These are phyloP conservation scores for Euplexia lucipara DNA, from an alignment of 2,888 invertebrate species.

Conservation along the genomic window DNA sequence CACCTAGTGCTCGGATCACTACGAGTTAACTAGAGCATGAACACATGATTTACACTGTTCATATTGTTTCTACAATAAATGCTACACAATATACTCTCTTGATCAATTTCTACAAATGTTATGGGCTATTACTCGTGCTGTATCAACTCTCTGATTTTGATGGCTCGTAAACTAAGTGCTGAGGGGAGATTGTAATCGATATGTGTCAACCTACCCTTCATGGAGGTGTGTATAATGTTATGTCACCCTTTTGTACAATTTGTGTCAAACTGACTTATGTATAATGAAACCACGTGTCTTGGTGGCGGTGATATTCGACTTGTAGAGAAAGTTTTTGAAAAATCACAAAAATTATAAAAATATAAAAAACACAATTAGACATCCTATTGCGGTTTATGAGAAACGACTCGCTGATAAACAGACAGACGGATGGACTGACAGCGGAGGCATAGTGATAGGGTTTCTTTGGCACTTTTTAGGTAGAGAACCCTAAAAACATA, in stretches of 20 bases:
- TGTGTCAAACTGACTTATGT: slow-evolving; percentile 20
- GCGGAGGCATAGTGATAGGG: no score
- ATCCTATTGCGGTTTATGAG: no score
- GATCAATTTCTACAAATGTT: slow-evolving; percentile 44
- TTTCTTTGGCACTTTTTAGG: no score
- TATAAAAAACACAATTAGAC: no score
- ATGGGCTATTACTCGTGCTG: slow-evolving; percentile 31
- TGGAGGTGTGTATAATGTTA: slow-evolving; percentile 17
- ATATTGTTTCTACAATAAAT: slow-evolving; percentile 16
- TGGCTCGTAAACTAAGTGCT: slow-evolving; percentile 49
- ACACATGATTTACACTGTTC: slow-evolving; percentile 29
- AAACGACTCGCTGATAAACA: no score
- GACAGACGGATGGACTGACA: no score
- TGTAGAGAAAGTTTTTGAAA: not conserved
- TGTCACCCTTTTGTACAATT: slow-evolving; percentile 11
- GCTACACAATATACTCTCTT: slow-evolving; percentile 4
- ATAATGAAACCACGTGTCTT: not conserved
- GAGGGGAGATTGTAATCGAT: slow-evolving; percentile 54
- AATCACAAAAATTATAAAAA: no score
- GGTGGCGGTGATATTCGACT: not conserved
- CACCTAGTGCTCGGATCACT: slow-evolving; percentile 22
- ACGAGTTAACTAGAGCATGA: slow-evolving; percentile 37
- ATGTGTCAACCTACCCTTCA: slow-evolving; percentile 34
- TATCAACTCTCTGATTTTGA: slow-evolving; percentile 46
- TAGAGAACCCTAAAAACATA: no score